Evolutionary conservation across 37 sponge, comb jelly and placozoan species (phyloP).

Genomic region (Haliclona indistincta): DNA sequence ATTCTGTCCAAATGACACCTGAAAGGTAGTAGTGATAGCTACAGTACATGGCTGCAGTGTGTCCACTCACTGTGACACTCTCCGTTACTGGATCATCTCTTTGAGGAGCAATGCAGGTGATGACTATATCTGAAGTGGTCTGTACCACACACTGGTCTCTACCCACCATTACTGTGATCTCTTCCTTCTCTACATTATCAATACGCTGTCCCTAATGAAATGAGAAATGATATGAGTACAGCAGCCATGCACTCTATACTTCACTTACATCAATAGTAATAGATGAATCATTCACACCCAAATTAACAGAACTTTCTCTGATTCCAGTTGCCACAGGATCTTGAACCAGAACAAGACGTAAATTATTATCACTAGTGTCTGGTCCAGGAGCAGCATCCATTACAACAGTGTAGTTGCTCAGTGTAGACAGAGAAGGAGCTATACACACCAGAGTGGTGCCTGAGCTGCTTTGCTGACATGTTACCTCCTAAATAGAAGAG

Average conservation of each 20-base stretch:
- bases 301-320: too few relatives aligned
- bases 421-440: not conserved
- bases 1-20: too few relatives aligned
- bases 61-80: too few relatives aligned
- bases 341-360: not conserved
- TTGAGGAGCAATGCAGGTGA: not conserved
- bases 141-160: conserved; percentile 2
- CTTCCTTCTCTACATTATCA: conserved; percentile 23
- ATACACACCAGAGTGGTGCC: not conserved
- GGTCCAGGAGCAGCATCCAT: conserved; percentile 40
- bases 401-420: conserved; percentile 8
- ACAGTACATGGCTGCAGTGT: too few relatives aligned
- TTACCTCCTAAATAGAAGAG: too few relatives aligned
- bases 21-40: too few relatives aligned
- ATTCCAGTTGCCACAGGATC: conserved; percentile 8
- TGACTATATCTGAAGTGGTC: not conserved
- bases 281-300: too few relatives aligned
- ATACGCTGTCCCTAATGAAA: conserved; percentile 36
- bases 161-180: conserved; percentile 36
- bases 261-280: too few relatives aligned
- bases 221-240: not conserved
- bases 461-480: too few relatives aligned
- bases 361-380: not conserved
- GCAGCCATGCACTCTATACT: too few relatives aligned
- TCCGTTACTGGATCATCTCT: not conserved